phyloP scores from a whole-genome alignment of 2,113 vertebrate species.

The Trachemys scripta region DNA sequence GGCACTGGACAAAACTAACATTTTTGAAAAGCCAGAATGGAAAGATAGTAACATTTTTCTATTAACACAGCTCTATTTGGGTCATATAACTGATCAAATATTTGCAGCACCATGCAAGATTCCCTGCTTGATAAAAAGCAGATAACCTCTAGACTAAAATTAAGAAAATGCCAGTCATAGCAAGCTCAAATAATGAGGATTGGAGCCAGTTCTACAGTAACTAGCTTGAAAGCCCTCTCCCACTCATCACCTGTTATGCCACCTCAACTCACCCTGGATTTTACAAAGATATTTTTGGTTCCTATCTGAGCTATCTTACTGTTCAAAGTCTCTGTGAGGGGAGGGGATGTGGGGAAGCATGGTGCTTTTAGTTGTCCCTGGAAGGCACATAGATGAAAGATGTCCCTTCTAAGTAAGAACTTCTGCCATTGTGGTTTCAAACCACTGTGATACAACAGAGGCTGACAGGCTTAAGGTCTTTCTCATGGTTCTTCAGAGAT shows the following conservation, averaged over 20 bases:
- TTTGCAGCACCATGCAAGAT: background rate
- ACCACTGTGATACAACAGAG: background rate
- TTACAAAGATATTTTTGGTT: background rate
- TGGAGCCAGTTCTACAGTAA: background rate
- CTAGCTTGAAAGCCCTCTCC: background rate
- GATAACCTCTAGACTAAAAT: background rate
- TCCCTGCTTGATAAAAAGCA: background rate
- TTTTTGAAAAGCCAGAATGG: background rate
- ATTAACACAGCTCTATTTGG: background rate
- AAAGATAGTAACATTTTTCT: background rate
- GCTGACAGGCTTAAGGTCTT: constrained; percentile 2
- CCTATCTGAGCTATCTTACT: constrained; percentile 11
- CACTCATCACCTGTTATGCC: background rate
- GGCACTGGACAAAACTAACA: background rate
- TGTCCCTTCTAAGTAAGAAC: constrained; percentile 36
- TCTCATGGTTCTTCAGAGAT: background rate
- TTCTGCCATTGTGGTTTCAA: constrained; percentile 46
- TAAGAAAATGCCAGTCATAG: background rate
- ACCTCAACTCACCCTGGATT: background rate
- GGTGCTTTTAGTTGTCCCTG: constrained; percentile 37
- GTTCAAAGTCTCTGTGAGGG: background rate
- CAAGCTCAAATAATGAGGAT: background rate
- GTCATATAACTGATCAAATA: background rate
- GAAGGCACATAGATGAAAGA: constrained; percentile 61
- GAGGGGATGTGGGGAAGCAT: background rate